Conservation (phyloP, 2,113 vertebrate genomes). For the Psilopogon haemacephalus region DNA sequence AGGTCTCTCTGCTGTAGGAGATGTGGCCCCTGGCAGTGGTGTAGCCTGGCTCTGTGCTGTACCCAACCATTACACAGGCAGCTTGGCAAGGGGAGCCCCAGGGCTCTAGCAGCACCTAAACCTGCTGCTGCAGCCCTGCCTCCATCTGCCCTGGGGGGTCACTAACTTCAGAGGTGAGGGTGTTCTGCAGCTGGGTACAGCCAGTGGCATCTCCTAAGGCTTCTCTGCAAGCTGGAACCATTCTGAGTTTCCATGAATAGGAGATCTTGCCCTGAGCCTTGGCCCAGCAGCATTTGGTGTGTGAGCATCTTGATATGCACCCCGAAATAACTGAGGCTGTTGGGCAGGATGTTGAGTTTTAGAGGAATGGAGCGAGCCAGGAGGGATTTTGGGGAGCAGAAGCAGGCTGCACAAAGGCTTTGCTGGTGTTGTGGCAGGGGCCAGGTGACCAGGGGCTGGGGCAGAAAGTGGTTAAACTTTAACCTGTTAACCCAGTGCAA, state of each 20-base stretch:
- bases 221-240: background rate
- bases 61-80: background rate
- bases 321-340: background rate
- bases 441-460: background rate
- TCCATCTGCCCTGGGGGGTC: background rate
- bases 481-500: background rate
- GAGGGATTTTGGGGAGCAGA: background rate
- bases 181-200: background rate
- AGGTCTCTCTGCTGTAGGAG: background rate
- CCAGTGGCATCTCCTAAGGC: background rate
- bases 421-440: background rate
- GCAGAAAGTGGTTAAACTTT: conserved; percentile 17
- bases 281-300: accelerated
- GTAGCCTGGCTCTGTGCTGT: background rate
- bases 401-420: background rate
- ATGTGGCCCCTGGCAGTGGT: background rate
- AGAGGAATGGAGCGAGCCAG: accelerated
- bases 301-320: background rate
- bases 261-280: background rate
- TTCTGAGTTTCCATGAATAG: accelerated
- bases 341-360: background rate
- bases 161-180: accelerated
- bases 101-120: background rate
- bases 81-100: background rate
- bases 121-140: background rate